These are phyloP conservation scores for Drosophila teissieri DNA, from an alignment of 1,140 invertebrate genomes.

Conservation along the genomic window DNA sequence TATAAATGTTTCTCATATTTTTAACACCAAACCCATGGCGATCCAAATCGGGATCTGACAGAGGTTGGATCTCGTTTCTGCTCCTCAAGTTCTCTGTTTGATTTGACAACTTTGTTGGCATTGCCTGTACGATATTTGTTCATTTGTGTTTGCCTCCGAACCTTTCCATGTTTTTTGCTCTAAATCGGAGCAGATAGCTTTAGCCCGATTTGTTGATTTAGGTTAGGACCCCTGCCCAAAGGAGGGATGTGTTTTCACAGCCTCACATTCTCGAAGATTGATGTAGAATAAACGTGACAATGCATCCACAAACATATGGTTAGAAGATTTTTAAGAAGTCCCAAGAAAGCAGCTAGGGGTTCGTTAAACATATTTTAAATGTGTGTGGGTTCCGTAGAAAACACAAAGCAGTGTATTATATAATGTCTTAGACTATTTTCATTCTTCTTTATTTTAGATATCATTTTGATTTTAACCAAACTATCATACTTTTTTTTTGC, in stretches of 20 bases:
- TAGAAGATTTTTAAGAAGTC: constrained; percentile 6
- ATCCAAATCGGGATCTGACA: constrained; percentile 26
- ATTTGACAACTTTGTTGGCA: constrained; percentile 77
- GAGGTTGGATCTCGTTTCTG: constrained; percentile 28
- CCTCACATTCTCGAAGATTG: not conserved
- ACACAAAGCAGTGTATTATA: too few relatives aligned
- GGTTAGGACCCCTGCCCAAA: constrained; percentile 26
- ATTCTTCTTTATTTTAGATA: too few relatives aligned
- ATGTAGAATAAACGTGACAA: constrained; percentile 9
- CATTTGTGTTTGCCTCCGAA: constrained; percentile 37
- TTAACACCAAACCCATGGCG: constrained; percentile 63
- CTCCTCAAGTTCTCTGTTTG: constrained; percentile 59
- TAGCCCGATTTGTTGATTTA: constrained; percentile 61
- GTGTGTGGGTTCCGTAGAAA: not conserved
- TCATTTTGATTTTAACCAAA: too few relatives aligned
- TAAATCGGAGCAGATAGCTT: constrained; percentile 40
- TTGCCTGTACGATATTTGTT: constrained; percentile 32
- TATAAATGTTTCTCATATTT: constrained; percentile 74
- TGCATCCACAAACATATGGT: constrained; percentile 20
- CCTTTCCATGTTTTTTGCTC: constrained; percentile 39
- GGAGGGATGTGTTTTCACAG: constrained; percentile 12
- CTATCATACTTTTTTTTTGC: constrained; percentile 20
- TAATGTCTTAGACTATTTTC: too few relatives aligned
- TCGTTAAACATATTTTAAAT: not conserved
- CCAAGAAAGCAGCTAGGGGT: not conserved